Base-by-base conservation (phyloP, 1,140 invertebrate species). In the Berghia stephanieae region DNA sequence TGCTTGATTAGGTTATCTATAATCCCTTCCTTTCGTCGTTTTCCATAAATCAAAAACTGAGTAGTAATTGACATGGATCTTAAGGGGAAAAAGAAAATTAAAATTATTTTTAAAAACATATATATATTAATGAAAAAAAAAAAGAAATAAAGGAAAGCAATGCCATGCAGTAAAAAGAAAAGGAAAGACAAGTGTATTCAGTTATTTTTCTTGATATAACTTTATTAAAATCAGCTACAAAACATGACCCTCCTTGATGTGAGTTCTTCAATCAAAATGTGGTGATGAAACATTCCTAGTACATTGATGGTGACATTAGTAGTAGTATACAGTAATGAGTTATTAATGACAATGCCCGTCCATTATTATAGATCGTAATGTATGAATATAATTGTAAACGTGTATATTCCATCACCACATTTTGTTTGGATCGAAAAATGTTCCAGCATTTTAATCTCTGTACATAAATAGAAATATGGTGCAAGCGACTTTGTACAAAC, bases 401-500 rank as follows among this genome's bases (percentile, higher is more conserved):
- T 3, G 38, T 27, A 63, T 6, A 3, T 31, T 36, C 49, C 42
- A 70, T 10, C 8, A 46, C 24, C 68, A 70, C 49, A 44, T 34
- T 70, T 70, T 49, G n/a, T 13, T 3, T 21, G 43, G 31, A 24
- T 46, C 10, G 43, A 70, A 70, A 70, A 2, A 46, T 44, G 21
- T 60, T 24, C 3, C 44, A 44, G 10, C 44, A 5, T 27, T 27
- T 38, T 40, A 43, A 46, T 43, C 73, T 66, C 38, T 75, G 57
- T 66, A 75, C 73, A 75, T 43, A 71, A 24, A 55, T 57, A 73
- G 38, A 27, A 73, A 75, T n/a, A n/a, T 66, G 38, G 57, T 66
- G 57, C 73, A 75, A 75, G 73, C 55, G 66, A 75, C 40, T 76
- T 52, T 68, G 10, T 76, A 67, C 74, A 67, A 76, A 67, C 42